Evolutionary conservation across 1,140 invertebrate genomes (phyloP).

Genomic region (Scaptomyza hsui): DNA sequence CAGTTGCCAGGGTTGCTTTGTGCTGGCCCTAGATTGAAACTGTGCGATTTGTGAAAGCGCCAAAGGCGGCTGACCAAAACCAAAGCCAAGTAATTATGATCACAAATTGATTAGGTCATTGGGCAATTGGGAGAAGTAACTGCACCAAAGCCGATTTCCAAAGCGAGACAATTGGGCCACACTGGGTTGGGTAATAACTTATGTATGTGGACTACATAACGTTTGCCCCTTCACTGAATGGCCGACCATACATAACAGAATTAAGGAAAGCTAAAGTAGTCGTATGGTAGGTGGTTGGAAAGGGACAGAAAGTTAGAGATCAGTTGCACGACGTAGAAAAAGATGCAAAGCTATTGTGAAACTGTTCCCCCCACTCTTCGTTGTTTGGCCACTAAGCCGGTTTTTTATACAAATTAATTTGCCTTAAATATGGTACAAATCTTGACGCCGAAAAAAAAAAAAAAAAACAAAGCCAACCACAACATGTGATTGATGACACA

Average conservation of each 20-base stretch:
- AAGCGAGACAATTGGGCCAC: conserved; percentile 2
- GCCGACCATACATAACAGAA: neutral
- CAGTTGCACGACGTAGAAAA: conserved; percentile 31
- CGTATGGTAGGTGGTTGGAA: neutral
- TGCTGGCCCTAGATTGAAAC: conserved; percentile 57
- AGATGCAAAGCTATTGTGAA: conserved; percentile 13
- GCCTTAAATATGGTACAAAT: conserved; percentile 72
- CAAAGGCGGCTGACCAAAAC: conserved; percentile 46
- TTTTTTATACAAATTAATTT: conserved; percentile 54
- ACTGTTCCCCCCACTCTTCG: neutral
- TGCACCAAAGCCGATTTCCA: conserved; percentile 1
- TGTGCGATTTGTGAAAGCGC: conserved; percentile 45
- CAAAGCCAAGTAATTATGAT: conserved; percentile 77
- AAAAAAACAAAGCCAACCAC: conserved; percentile 7
- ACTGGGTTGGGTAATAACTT: neutral
- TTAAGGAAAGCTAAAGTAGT: neutral
- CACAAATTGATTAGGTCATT: conserved; percentile 72
- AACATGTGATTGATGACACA: conserved; percentile 74
- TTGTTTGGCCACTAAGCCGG: neutral
- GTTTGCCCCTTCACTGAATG: neutral
- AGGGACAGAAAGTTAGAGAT: conserved; percentile 18
- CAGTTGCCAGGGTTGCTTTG: conserved; percentile 18
- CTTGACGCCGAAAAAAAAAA: conserved; percentile 25
- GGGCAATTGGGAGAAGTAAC: neutral
- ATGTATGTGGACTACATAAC: neutral